A percentile compares a stretch with the other conserved stretches of the same genome.
phyloP scores from a whole-genome alignment of 1,140 invertebrate species.

The Bombus haemorrhoidalis region DNA sequence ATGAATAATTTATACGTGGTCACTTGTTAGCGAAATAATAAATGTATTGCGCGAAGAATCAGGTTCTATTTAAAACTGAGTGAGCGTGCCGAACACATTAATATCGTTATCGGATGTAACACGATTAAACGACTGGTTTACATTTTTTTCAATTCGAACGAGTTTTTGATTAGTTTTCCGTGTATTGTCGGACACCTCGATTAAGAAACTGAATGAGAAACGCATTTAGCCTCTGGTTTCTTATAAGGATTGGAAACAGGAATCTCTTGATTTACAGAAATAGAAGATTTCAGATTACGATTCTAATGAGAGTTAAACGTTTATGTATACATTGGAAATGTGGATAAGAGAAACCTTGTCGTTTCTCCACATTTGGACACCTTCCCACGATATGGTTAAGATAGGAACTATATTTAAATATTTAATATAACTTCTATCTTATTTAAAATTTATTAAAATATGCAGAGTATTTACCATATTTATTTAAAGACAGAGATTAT shows the following conservation, averaged over 20 bases:
- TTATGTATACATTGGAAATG: not conserved
- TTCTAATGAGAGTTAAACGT: not conserved
- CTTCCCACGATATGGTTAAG: not conserved
- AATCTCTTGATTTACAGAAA: not conserved
- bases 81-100: constrained; percentile 25
- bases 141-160: constrained; percentile 28
- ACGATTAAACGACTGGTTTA: constrained; percentile 20
- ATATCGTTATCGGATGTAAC: constrained; percentile 21
- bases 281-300: not conserved
- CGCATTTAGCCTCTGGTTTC: not conserved
- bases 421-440: too few species aligned
- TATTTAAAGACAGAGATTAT: too few species aligned
- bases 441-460: too few species aligned
- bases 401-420: not conserved
- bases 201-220: not conserved
- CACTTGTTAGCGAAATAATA: constrained; percentile 12
- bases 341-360: not conserved
- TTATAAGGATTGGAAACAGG: not conserved
- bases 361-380: not conserved
- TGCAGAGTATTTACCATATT: too few species aligned
- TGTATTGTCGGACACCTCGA: not conserved
- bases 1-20: constrained; percentile 16
- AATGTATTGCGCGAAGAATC: constrained; percentile 24
- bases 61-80: constrained; percentile 21
- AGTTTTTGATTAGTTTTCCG: constrained; percentile 1